Evolutionary conservation across 1,140 invertebrate genomes (phyloP).

Genomic region (Tetramorium alpestre): DNA sequence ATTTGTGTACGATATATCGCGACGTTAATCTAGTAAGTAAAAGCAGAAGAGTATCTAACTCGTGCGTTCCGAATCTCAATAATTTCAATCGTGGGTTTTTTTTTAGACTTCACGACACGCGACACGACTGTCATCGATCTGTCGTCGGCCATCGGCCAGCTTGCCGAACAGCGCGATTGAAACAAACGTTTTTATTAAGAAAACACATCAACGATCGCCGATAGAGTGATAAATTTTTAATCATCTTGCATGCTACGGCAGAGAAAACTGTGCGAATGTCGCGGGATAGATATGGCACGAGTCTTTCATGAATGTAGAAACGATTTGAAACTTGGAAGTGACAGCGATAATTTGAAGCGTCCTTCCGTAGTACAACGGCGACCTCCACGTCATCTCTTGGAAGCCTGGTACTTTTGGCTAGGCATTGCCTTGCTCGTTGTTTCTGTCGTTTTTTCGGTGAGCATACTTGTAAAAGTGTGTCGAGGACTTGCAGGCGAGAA

Average conservation of each 20-base stretch:
- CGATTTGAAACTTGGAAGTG: conserved; percentile 57
- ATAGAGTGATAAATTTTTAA: conserved; percentile 17
- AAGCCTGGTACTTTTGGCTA: conserved; percentile 82
- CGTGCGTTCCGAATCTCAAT: conserved; percentile 42
- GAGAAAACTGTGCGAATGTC: conserved; percentile 15
- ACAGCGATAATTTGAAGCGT: conserved; percentile 75
- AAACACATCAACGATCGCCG: not conserved
- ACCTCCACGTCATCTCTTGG: conserved; percentile 79
- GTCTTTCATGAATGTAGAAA: conserved; percentile 75
- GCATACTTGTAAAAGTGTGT: not conserved
- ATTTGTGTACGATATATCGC: not conserved
- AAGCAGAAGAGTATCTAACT: not conserved
- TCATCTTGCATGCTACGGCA: not conserved
- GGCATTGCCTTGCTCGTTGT: conserved; percentile 78
- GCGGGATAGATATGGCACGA: conserved; percentile 68
- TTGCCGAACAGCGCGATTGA: not conserved
- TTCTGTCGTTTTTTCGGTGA: conserved; percentile 78
- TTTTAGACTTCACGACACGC: conserved; percentile 48
- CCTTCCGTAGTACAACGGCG: conserved; percentile 77
- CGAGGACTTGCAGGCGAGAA: not conserved
- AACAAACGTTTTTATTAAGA: not conserved
- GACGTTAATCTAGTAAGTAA: conserved; percentile 43
- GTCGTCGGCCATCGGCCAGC: not conserved
- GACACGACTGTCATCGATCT: conserved; percentile 51
- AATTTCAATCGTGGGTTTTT: conserved; percentile 9